Percentiles rank a stretch among this genome's conserved stretches.
Evolutionary conservation across 2,113 vertebrate species (phyloP).

Genomic region (Pogonocichla stellata): DNA sequence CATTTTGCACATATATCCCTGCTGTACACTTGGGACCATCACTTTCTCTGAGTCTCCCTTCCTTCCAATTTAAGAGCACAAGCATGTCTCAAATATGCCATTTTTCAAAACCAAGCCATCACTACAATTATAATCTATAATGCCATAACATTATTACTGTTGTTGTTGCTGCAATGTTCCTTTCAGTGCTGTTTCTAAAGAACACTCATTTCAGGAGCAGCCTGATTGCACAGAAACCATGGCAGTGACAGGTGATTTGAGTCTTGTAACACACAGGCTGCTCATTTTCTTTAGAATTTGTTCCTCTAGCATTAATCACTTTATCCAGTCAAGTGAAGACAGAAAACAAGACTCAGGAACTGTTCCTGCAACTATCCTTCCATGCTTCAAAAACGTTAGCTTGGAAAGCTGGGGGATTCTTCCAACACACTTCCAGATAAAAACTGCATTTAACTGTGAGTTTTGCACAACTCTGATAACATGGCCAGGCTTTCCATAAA

Average conservation of each 20-base stretch:
- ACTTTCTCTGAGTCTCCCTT: background rate
- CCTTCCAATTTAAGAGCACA: background rate
- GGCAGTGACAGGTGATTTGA: background rate
- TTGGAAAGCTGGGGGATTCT: background rate
- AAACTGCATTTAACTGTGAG: background rate
- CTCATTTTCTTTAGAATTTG: background rate
- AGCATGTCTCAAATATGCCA: background rate
- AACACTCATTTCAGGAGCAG: background rate
- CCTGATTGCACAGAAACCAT: background rate
- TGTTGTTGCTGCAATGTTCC: background rate
- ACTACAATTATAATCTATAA: background rate
- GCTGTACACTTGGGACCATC: background rate
- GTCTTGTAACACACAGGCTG: background rate
- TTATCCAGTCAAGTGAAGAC: background rate
- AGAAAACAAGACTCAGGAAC: background rate
- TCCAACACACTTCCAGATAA: background rate
- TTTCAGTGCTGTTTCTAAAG: background rate
- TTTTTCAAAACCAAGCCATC: background rate
- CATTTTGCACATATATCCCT: background rate
- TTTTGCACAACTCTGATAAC: background rate
- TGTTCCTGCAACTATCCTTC: background rate
- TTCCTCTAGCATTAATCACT: background rate
- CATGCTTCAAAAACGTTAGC: accelerated
- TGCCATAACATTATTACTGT: background rate
- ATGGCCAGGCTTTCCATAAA: background rate